Evolutionary conservation across 2,888 invertebrate genomes (phyloP), one percentile per base, ranked within the genome.

Genomic region (Gymnosoma rotundatum): DNA sequence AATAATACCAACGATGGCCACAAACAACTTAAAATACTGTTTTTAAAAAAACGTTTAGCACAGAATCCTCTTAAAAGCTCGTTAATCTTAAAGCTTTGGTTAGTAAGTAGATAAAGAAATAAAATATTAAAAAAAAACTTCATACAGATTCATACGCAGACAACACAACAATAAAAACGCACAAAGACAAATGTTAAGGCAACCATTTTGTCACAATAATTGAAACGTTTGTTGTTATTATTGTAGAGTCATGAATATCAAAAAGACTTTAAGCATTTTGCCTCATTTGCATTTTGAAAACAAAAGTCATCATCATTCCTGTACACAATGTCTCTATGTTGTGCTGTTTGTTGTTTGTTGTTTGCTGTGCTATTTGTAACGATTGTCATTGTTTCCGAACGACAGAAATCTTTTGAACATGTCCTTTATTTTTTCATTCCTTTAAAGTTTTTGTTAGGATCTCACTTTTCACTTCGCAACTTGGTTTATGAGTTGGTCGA

Each of bases 71-170:
- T 84, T 78, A 84, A 84, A 81, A 74, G 78, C 78, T 84, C 78
- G 81, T 84, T 81, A 84, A 84, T 84, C 84, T 84, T 84, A 78
- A 81, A 78, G 84, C 84, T 78, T 81, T 81, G 78, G 74, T 78
- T 80, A 58, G 78, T 78, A 78, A 73, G 58, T 72, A 70, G 75
- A 70, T 70, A 58, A 67, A 80, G 61, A 80, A 79, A 79, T 58
- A 72, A 79, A 79, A 79, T 60, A 73, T 78, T 69, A 2, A 14
- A 20, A 50, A 20, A 50, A 48, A 8, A 56, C 0, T 42, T n/a
- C 10, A 63, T n/a, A 56, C 38, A 75, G n/a, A 54, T n/a, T 45
- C 20, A 61, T 63, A 45, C 14, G 45, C 12, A 45, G 45, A 45
- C 38, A n/a, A 12, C 18, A 50, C 4, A 3, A 12, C 6, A 50